These are phyloP conservation scores for Dysmachus trigonus DNA, from an alignment of 2,888 invertebrate genomes.

Conservation along the genomic window DNA sequence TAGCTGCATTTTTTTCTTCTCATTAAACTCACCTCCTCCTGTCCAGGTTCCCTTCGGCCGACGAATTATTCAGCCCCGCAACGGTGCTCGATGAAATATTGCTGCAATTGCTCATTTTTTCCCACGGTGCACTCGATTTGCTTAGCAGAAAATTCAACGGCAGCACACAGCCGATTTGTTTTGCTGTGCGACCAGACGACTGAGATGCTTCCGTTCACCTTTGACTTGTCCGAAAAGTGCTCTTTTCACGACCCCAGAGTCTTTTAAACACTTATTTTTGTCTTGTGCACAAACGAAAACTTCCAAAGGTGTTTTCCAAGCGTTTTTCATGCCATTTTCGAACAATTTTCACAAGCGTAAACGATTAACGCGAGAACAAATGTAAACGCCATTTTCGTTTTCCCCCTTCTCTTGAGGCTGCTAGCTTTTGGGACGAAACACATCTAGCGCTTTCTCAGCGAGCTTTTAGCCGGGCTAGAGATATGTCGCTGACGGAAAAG, in stretches of 20 bases:
- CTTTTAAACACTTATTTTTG: neutral
- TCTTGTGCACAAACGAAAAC: neutral
- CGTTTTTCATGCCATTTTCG: neutral
- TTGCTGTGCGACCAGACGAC: neutral
- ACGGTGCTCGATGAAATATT: slow-evolving; percentile 24
- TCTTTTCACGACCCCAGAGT: neutral
- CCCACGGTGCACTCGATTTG: slow-evolving; percentile 59
- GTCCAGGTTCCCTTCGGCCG: slow-evolving; percentile 63
- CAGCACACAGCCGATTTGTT: slow-evolving; percentile 57
- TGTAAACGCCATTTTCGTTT: neutral
- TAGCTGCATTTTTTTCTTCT: neutral
- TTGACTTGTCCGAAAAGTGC: neutral
- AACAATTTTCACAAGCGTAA: neutral
- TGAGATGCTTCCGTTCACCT: neutral
- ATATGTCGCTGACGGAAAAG: too few relatives aligned
- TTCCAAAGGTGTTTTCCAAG: neutral
- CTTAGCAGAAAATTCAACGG: slow-evolving; percentile 62
- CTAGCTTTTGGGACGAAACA: neutral
- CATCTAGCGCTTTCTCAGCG: too few relatives aligned
- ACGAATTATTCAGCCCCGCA: slow-evolving; percentile 57
- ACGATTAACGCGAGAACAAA: neutral
- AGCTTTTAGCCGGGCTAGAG: too few relatives aligned
- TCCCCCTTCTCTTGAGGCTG: neutral
- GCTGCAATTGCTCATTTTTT: slow-evolving; percentile 62
- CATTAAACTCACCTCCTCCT: slow-evolving; percentile 56